Base-by-base conservation (phyloP, 2,113 vertebrate genomes). In the Anarrhichthys ocellatus region DNA sequence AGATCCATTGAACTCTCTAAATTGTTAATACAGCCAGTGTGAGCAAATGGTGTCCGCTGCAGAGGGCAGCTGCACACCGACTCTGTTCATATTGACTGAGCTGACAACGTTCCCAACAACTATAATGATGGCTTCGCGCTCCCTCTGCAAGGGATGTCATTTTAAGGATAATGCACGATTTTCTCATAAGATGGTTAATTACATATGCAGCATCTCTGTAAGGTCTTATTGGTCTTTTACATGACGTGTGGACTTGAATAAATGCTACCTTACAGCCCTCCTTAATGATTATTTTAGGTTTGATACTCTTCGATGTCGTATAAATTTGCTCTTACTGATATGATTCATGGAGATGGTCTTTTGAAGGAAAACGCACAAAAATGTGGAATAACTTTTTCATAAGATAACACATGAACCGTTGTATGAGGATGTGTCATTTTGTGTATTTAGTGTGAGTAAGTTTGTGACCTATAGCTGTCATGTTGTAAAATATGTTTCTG, bases 21-120 rank as follows among this genome's bases (percentile, higher is more conserved):
- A 87, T 79, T 77, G 71, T 74, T 84, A 91, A 85, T 80, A 84
- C n/a, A 76, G 56, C 18, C 63, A 56, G n/a, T 62, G 67, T 74
- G 6, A 76, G 52, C 67, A 11, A 27, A 85, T 70, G 36, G 50
- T 48, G 36, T 78, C 59, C 10, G 59, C 76, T 52, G 38, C 69
- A 81, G 78, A 74, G 77, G 73, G 56, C 76, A 73, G 67, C 34
- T 73, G 76, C 69, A 46, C 79, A 68, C 24, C 8, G 18, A 59
- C 61, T 81, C 50, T 32, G 83, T 79, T 48, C 24, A 67, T 85
- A 90, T 85, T 88, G 85, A 90, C 78, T 61, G 22, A 54, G 70
- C 32, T 82, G 75, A 85, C 68, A 63, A 36, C 88, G 86, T 78
- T 67, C 70, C 78, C 58, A 78, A 76, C 75, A 85, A 40, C 68